A percentile compares a stretch with the other conserved stretches of the same genome.
phyloP scores from a whole-genome alignment of 2,888 invertebrate species.

The Campoplex capitator region DNA sequence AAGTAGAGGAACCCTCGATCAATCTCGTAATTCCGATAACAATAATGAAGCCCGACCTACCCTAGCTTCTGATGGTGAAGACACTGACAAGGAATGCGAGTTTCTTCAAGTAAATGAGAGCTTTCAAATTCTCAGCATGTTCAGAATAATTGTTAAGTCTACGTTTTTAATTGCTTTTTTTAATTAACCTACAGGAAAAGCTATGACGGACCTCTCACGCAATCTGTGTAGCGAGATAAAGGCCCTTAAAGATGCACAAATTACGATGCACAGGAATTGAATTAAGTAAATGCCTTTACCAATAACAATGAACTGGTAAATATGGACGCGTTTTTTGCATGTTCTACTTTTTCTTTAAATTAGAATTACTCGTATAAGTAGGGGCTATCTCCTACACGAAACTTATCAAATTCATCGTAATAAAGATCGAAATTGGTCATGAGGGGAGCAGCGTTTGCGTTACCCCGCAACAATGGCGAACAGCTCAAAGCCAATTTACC shows the following conservation, averaged over 20 bases:
- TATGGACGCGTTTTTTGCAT: background rate
- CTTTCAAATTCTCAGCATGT: background rate
- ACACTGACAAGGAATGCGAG: background rate
- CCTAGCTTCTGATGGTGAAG: background rate
- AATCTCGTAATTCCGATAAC: background rate
- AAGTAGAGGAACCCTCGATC: background rate
- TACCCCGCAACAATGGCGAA: constrained; percentile 1
- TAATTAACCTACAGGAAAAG: background rate
- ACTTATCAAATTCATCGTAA: background rate
- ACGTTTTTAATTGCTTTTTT: background rate
- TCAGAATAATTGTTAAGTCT: background rate
- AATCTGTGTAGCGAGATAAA: background rate
- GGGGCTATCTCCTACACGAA: background rate
- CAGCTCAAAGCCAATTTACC: background rate
- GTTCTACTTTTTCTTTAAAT: background rate
- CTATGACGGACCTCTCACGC: background rate
- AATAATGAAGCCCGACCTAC: background rate
- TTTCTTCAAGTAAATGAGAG: background rate
- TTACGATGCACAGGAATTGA: background rate
- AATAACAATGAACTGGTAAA: background rate
- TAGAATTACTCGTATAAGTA: background rate
- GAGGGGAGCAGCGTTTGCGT: background rate
- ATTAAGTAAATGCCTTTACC: background rate
- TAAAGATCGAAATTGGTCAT: background rate
- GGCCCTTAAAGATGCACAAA: background rate